Percentiles rank a stretch among this genome's conserved stretches.
Conservation (phyloP, 2,113 vertebrate genomes). For the Ameiurus melas region DNA sequence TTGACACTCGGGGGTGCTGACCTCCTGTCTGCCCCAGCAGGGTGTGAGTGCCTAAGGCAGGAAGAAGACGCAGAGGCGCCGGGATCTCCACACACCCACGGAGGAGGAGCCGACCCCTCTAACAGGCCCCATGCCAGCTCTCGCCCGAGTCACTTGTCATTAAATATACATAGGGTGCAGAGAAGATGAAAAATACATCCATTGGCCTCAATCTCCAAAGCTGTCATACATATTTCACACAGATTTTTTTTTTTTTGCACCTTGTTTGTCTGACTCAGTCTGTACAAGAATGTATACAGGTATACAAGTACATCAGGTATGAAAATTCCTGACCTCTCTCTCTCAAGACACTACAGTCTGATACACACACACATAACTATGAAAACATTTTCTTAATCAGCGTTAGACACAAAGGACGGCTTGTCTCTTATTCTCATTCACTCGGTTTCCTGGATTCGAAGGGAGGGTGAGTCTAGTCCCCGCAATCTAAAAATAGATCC, state of each 20-base stretch:
- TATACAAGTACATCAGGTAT: not conserved
- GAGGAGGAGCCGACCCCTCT: constrained; percentile 4
- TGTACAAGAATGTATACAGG: constrained; percentile 8
- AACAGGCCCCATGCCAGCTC: constrained; percentile 42
- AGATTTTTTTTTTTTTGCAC: not conserved
- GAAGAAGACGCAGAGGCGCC: constrained; percentile 43
- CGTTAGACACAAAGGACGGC: constrained; percentile 21
- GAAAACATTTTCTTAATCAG: constrained; percentile 20
- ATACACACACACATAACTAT: constrained; percentile 18
- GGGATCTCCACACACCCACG: constrained; percentile 36
- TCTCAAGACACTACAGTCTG: not conserved
- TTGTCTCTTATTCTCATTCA: constrained; percentile 39
- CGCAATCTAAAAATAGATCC: constrained; percentile 49
- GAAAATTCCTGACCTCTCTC: not conserved
- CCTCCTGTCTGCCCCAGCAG: constrained; percentile 54
- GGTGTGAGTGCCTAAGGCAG: constrained; percentile 39
- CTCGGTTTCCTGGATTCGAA: constrained; percentile 30
- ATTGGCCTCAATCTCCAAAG: constrained; percentile 47
- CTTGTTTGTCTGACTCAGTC: not conserved
- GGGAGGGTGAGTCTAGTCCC: constrained; percentile 46
- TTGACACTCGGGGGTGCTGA: constrained; percentile 49
- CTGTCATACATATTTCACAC: constrained; percentile 50
- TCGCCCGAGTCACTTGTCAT: constrained; percentile 39
- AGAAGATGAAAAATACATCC: constrained; percentile 52
- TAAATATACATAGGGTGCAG: constrained; percentile 53